These are phyloP conservation scores for Hylaeus anthracinus DNA, from an alignment of 1,140 invertebrate genomes.

Conservation along the genomic window DNA sequence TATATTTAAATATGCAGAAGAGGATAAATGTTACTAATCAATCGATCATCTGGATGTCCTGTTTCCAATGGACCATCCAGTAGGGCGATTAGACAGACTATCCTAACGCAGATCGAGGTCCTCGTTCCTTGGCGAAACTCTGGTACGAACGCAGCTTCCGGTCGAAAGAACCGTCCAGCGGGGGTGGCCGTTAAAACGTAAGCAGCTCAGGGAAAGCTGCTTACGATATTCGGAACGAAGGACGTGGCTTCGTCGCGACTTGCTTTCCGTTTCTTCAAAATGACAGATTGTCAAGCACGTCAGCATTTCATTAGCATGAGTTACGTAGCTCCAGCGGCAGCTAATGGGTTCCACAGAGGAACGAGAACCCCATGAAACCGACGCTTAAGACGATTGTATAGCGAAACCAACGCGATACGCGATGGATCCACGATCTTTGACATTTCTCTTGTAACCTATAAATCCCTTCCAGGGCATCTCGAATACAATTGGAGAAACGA, in stretches of 20 bases:
- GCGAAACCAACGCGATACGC: constrained; percentile 10
- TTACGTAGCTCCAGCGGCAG: constrained; percentile 8
- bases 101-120: constrained; percentile 25
- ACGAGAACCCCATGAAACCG: constrained; percentile 26
- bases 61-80: no score
- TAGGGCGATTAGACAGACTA: constrained; percentile 26
- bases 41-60: no score
- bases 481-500: not conserved
- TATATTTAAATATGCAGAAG: no score
- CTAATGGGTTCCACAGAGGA: constrained; percentile 51
- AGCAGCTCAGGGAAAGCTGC: constrained; percentile 63
- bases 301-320: constrained; percentile 60
- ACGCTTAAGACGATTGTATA: constrained; percentile 53
- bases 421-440: constrained; percentile 1
- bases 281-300: constrained; percentile 53
- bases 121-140: constrained; percentile 26
- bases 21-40: no score
- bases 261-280: constrained; percentile 37
- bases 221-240: constrained; percentile 63
- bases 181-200: constrained; percentile 61
- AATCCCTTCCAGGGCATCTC: not conserved
- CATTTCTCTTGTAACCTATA: not conserved
- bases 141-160: constrained; percentile 31
- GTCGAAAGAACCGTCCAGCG: constrained; percentile 53
- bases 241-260: constrained; percentile 11